Evolutionary conservation across 1,140 invertebrate genomes (phyloP), one percentile per base, ranked within the genome.

Genomic region (Nasonia longicornis): DNA sequence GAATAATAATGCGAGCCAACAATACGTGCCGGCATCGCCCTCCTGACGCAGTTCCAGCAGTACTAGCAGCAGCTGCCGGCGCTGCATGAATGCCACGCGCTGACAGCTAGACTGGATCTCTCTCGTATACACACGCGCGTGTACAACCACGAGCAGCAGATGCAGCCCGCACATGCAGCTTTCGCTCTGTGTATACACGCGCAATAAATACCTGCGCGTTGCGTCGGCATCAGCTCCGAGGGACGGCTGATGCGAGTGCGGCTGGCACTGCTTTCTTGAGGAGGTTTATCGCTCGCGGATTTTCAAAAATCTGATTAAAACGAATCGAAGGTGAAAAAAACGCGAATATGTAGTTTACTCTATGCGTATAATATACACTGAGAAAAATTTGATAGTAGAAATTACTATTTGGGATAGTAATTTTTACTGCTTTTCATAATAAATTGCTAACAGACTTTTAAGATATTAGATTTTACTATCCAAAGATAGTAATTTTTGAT

Each of bases 1-100:
- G 83, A 87, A 85, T 84, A 83, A 83, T 84, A 84, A 86, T 83
- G 80, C 64, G 79, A 80, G 78, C 81, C 82, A 85, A 86, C 85
- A 87, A 87, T 87, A 84, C 85, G 84, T 73, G 84, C 78, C 73
- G 81, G 83, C 85, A 82, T 83, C 84, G 81, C 84, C 82, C 52
- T 58, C 52, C 52, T 58, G 52, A 58, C 52, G 83, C 83, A 83
- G 86, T 85, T 86, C 84, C 83, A 78, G 77, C 31, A 35, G 31
- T 35, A 35, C 3, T 35, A 35, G 31, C 20, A 58, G 52, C 52
- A 42, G 26, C 42, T 11, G 72, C 72, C 70, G 77, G 80, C 3
- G 42, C 72, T 75, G 77, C 81, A 84, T 84, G 85, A 84, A 85
- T 85, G 85, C 81, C 78, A 81, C 77, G 83, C 82, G 76, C 70